phyloP scores from a whole-genome alignment of 2,888 invertebrate genomes.

The Leptinotarsa rubiginosa region DNA sequence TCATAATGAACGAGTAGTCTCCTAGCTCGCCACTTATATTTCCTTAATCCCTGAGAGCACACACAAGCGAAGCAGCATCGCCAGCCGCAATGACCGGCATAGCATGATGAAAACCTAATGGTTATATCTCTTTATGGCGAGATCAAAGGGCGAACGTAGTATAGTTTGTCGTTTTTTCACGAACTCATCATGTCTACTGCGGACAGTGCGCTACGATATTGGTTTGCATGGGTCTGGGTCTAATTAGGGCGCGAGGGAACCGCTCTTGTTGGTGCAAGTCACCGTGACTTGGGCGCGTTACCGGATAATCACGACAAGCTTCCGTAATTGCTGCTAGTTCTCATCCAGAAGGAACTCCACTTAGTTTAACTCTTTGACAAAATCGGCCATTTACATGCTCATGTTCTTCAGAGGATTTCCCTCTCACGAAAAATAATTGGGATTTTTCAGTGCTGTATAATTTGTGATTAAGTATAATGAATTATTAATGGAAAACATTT shows the following conservation, averaged over 20 bases:
- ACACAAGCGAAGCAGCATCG: conserved; percentile 54
- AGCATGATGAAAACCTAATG: conserved; percentile 67
- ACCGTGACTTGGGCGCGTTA: conserved; percentile 53
- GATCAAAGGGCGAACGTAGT: conserved; percentile 51
- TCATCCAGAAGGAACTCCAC: conserved; percentile 18
- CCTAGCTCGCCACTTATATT: conserved; percentile 66
- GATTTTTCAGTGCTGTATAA: too few relatives aligned
- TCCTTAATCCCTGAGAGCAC: conserved; percentile 67
- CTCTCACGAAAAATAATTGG: too few relatives aligned
- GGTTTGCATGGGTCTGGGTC: conserved; percentile 58
- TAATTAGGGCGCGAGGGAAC: conserved; percentile 56
- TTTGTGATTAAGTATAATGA: too few relatives aligned
- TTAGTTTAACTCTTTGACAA: background rate
- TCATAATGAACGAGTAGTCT: conserved; percentile 65
- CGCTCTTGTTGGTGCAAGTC: conserved; percentile 59
- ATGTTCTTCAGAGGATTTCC: background rate
- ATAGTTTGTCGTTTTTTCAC: conserved; percentile 57
- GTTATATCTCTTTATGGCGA: conserved; percentile 60
- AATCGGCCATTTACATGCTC: background rate
- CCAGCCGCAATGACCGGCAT: conserved; percentile 60
- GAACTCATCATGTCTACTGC: conserved; percentile 62
- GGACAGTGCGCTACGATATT: conserved; percentile 56
- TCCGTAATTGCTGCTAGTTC: conserved; percentile 48
- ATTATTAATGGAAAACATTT: too few relatives aligned
- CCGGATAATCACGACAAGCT: conserved; percentile 48